phyloP scores from a whole-genome alignment of 2,113 vertebrate genomes.

The Mesembrinibis cayennensis region DNA sequence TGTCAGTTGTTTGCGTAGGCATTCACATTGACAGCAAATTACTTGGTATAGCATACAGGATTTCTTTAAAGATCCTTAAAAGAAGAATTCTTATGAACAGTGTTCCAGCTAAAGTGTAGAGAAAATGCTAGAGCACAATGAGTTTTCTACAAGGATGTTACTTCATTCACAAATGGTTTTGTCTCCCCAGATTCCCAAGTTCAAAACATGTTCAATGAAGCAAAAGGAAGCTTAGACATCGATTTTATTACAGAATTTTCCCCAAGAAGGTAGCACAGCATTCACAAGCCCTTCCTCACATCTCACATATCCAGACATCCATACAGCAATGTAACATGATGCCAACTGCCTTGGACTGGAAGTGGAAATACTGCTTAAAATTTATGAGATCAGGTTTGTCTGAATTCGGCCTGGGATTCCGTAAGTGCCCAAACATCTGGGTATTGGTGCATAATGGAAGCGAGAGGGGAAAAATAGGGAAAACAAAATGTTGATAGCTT shows the following conservation, averaged over 20 bases:
- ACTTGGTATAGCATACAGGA: rapidly evolving
- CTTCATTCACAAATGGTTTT: background rate
- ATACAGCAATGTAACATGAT: background rate
- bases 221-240: background rate
- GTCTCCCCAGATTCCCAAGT: background rate
- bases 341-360: background rate
- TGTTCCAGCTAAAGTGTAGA: background rate
- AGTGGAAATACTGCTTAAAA: background rate
- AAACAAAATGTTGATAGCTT: background rate
- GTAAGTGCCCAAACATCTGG: background rate
- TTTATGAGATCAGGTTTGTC: background rate
- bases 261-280: background rate
- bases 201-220: background rate
- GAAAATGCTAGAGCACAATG: rapidly evolving
- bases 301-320: background rate
- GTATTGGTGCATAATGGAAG: background rate
- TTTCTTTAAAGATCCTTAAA: background rate
- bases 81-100: background rate
- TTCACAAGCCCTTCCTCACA: background rate
- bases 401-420: background rate
- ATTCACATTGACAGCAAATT: background rate
- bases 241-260: background rate
- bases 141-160: background rate
- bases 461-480: background rate
- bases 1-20: background rate